These are phyloP conservation scores for Antheraea yamamai DNA, from an alignment of 2,888 invertebrate genomes.

Conservation along the genomic window DNA sequence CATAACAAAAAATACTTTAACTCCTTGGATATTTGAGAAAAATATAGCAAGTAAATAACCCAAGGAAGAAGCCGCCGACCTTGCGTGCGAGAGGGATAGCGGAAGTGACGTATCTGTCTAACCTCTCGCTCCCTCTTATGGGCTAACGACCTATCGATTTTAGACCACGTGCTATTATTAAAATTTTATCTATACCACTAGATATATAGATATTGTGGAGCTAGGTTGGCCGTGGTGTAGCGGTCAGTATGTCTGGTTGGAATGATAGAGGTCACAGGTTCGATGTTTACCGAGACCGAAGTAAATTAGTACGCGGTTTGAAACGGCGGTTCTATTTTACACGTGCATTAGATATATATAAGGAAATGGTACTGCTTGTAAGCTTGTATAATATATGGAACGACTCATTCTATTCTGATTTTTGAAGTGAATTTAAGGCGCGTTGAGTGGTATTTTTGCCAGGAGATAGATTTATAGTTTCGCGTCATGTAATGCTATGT, in stretches of 20 bases:
- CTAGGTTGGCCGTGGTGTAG: neutral
- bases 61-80: conserved; percentile 39
- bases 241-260: neutral
- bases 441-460: no score
- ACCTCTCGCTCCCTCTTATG: conserved; percentile 37
- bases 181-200: conserved; percentile 15
- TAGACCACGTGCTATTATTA: conserved; percentile 34
- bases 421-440: no score
- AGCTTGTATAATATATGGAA: no score
- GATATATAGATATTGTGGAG: neutral
- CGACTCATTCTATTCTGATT: no score
- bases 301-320: neutral
- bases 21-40: conserved; percentile 27
- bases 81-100: conserved; percentile 39
- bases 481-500: no score
- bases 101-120: conserved; percentile 44
- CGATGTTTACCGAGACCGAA: neutral
- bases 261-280: conserved; percentile 7
- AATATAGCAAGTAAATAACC: conserved; percentile 37
- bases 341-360: no score
- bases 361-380: no score
- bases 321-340: no score
- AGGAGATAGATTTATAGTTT: no score
- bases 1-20: conserved; percentile 22
- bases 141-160: conserved; percentile 43